These are phyloP conservation scores for Pavo muticus DNA, from an alignment of 2,113 vertebrate genomes.

Conservation along the genomic window DNA sequence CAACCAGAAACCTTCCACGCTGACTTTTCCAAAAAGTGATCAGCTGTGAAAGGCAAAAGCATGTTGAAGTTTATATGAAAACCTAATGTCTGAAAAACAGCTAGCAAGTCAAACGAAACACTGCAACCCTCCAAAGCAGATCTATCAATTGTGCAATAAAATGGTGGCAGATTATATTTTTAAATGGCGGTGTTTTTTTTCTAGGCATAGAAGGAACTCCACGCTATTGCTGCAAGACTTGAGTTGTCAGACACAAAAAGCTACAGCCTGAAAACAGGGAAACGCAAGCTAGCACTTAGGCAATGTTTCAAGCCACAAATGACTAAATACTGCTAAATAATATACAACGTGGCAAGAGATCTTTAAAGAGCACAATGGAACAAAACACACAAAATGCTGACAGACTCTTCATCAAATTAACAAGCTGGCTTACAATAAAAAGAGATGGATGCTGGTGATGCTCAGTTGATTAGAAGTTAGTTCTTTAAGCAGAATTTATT, in stretches of 20 bases:
- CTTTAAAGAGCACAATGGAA: slow-evolving; percentile 24
- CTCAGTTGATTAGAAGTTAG: neutral
- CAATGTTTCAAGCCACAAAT: slow-evolving; percentile 57
- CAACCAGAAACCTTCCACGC: slow-evolving; percentile 7
- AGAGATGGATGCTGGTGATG: neutral
- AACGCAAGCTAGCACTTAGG: slow-evolving; percentile 43
- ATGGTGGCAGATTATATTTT: slow-evolving; percentile 31
- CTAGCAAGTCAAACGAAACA: neutral
- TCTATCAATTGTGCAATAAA: neutral
- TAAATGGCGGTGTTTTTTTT: slow-evolving; percentile 13
- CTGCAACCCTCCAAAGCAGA: neutral
- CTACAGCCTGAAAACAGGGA: neutral
- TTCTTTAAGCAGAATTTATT: neutral
- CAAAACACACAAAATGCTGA: neutral
- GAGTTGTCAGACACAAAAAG: slow-evolving; percentile 50
- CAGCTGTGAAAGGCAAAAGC: neutral
- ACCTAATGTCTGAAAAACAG: neutral
- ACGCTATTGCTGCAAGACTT: slow-evolving; percentile 32
- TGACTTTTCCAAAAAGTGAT: slow-evolving; percentile 6
- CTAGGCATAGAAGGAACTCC: slow-evolving; percentile 1
- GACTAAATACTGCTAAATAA: slow-evolving; percentile 4
- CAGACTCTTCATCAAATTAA: slow-evolving; percentile 36
- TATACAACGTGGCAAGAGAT: neutral
- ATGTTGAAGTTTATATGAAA: slow-evolving; percentile 10
- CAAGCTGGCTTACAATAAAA: neutral